Evolutionary conservation across 2,888 invertebrate genomes (phyloP).

Genomic region (Standfussiana lucernea): DNA sequence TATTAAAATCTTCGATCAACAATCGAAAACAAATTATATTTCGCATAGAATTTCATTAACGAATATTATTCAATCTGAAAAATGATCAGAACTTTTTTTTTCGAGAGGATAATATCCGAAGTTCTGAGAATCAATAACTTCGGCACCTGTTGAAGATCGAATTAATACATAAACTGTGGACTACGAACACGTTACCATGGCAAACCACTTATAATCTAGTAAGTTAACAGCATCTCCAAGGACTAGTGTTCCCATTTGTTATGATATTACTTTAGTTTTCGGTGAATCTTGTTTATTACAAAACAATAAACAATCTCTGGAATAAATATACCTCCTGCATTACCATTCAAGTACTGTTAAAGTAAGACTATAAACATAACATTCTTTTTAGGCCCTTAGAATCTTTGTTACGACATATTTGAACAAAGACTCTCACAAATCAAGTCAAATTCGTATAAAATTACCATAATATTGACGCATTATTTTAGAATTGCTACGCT

Average conservation of each 20-base stretch:
- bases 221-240: neutral
- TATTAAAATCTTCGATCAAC: neutral
- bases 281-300: neutral
- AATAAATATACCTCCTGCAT: neutral
- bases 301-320: neutral
- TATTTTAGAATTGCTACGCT: neutral
- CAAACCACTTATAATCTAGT: conserved; percentile 9
- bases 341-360: too few relatives aligned
- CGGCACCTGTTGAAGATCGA: conserved; percentile 17
- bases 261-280: conserved; percentile 13
- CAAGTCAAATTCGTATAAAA: conserved; percentile 5
- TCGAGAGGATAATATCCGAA: conserved; percentile 10
- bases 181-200: conserved; percentile 7
- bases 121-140: conserved; percentile 16
- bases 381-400: neutral
- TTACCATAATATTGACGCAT: neutral
- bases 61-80: conserved; percentile 2
- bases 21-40: neutral
- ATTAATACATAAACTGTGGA: conserved; percentile 2
- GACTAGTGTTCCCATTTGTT: neutral
- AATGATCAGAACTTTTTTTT: neutral
- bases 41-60: neutral
- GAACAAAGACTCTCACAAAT: neutral
- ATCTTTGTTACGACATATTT: neutral
- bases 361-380: neutral